Evolutionary conservation across 2,888 invertebrate genomes (phyloP).

Genomic region (Dione juno): DNA sequence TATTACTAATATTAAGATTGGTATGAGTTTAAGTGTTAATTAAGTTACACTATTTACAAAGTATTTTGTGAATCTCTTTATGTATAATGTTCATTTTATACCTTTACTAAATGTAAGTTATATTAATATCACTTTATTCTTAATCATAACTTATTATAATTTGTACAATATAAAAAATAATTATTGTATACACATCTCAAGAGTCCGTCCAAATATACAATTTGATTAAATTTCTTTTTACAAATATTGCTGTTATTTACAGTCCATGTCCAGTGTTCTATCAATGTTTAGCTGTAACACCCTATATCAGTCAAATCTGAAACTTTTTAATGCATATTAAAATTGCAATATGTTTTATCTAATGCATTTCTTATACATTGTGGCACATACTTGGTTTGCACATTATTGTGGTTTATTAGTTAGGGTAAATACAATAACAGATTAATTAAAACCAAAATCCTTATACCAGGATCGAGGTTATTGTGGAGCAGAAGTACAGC

Average conservation of each 20-base stretch:
- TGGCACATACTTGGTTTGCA: too few relatives aligned
- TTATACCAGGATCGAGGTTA: too few relatives aligned
- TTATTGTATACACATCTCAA: background rate
- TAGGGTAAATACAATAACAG: too few relatives aligned
- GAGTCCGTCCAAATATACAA: conserved; percentile 4
- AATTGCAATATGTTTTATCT: too few relatives aligned
- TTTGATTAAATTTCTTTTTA: background rate
- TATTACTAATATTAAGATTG: background rate
- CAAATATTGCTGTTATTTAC: background rate
- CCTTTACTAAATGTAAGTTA: background rate
- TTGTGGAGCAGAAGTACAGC: too few relatives aligned
- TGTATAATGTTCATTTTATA: background rate
- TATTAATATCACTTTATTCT: background rate
- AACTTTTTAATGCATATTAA: too few relatives aligned
- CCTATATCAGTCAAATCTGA: too few relatives aligned
- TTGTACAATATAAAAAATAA: background rate
- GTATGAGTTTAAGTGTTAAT: background rate
- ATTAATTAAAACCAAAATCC: too few relatives aligned
- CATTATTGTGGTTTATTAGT: too few relatives aligned
- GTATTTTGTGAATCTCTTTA: conserved; percentile 5
- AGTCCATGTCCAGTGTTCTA: background rate
- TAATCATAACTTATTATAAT: background rate
- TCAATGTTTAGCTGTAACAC: too few relatives aligned
- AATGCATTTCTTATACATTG: too few relatives aligned
- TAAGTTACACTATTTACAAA: background rate